These are phyloP conservation scores for Dendrolimus houi DNA, from an alignment of 2,888 invertebrate genomes.

Conservation along the genomic window DNA sequence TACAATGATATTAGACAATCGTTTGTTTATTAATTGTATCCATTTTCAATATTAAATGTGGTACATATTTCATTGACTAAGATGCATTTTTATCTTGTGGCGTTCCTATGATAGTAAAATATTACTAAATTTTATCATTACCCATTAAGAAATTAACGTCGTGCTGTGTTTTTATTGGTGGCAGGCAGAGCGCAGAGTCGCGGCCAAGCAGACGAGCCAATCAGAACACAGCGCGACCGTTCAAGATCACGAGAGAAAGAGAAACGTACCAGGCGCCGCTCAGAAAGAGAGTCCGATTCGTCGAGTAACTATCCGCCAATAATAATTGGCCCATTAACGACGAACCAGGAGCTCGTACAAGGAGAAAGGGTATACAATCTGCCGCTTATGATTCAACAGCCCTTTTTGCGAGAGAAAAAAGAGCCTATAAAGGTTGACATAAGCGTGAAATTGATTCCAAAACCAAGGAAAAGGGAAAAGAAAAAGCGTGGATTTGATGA, in stretches of 20 bases:
- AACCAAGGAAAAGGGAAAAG: conserved; percentile 64
- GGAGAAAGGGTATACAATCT: conserved; percentile 65
- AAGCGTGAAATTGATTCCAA: conserved; percentile 84
- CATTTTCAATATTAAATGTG: too few species aligned
- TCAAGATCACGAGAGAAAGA: conserved; percentile 57
- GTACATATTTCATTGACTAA: too few species aligned
- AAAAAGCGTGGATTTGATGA: conserved; percentile 52
- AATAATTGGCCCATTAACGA: conserved; percentile 66
- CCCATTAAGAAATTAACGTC: conserved; percentile 65
- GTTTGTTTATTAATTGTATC: too few species aligned
- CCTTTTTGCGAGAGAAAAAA: conserved; percentile 79
- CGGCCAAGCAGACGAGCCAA: conserved; percentile 73
- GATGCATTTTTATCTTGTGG: too few species aligned
- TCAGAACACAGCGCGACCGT: conserved; percentile 74
- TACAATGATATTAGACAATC: too few species aligned
- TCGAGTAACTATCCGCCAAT: conserved; percentile 71
- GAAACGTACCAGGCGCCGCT: conserved; percentile 58
- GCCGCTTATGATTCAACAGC: conserved; percentile 74
- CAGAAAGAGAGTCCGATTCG: conserved; percentile 76
- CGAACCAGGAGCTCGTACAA: conserved; percentile 67
- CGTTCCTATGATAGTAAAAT: too few species aligned
- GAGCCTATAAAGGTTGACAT: conserved; percentile 87
- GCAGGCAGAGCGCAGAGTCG: conserved; percentile 75
- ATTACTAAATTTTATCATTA: conserved; percentile 46
- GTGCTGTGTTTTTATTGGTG: conserved; percentile 77